Conservation (phyloP, 2,888 invertebrate genomes). For the Dendrolimus pini region DNA sequence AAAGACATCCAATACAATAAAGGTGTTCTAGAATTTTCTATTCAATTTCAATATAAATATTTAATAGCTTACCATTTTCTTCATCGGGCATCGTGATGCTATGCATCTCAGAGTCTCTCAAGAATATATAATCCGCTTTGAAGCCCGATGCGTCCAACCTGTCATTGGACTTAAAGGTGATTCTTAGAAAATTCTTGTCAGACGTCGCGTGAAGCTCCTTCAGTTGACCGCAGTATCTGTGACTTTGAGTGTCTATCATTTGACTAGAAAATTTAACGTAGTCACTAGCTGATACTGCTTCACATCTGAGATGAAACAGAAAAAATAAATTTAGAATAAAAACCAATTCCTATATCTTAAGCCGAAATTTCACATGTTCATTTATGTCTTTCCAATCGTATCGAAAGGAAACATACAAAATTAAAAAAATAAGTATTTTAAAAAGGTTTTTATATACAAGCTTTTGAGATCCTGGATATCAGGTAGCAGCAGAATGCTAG, state of each 20-base stretch:
- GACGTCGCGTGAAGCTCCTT: conserved; percentile 88
- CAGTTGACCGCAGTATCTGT: conserved; percentile 89
- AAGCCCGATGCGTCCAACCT: conserved; percentile 96
- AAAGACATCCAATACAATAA: too few species aligned
- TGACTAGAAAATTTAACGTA: conserved; percentile 97
- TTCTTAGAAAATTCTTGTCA: conserved; percentile 92
- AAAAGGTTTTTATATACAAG: too few species aligned
- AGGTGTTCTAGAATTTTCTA: too few species aligned
- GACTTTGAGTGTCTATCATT: conserved; percentile 88
- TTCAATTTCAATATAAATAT: background rate
- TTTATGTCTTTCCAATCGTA: too few species aligned
- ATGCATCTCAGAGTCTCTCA: conserved; percentile 80
- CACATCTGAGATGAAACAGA: conserved; percentile 81
- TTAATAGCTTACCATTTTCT: conserved; percentile 33
- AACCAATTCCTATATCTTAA: too few species aligned
- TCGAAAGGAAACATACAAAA: too few species aligned
- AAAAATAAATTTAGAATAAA: background rate
- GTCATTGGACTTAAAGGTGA: conserved; percentile 96
- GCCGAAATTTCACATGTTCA: too few species aligned
- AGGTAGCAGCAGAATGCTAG: too few species aligned
- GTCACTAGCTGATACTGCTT: conserved; percentile 93
- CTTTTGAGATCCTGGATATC: too few species aligned
- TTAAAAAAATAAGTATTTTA: too few species aligned
- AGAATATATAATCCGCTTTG: conserved; percentile 91
- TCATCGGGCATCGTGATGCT: conserved; percentile 53